A percentile compares a stretch with the other conserved stretches of the same genome.
These are phyloP conservation scores for Troides helena DNA, from an alignment of 2,888 invertebrate species.

Conservation along the genomic window DNA sequence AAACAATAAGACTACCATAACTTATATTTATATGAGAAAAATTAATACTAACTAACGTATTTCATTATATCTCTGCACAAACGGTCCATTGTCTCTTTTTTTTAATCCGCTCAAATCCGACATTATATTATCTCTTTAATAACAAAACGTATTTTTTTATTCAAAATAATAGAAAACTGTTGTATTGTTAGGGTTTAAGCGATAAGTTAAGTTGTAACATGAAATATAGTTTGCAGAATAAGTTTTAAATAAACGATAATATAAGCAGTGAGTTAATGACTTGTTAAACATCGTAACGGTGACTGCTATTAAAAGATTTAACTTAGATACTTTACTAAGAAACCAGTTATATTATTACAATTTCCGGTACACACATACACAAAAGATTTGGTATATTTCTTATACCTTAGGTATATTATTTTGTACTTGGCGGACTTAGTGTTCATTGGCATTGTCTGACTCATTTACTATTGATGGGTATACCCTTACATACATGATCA, in stretches of 20 bases:
- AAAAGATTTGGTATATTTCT: too few relatives aligned
- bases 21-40: conserved; percentile 21
- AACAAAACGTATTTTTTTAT: conserved; percentile 15
- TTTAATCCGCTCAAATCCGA: conserved; percentile 14
- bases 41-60: conserved; percentile 4
- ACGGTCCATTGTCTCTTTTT: conserved; percentile 25
- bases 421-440: too few relatives aligned
- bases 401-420: too few relatives aligned
- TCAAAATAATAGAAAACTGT: neutral
- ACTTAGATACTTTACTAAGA: neutral
- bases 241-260: neutral
- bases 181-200: neutral
- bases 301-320: neutral
- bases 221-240: neutral
- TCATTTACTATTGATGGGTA: too few relatives aligned
- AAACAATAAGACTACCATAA: neutral
- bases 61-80: conserved; percentile 7
- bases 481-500: too few relatives aligned
- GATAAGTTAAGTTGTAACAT: neutral
- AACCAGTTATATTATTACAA: neutral
- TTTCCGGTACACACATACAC: too few relatives aligned
- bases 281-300: neutral
- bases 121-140: conserved; percentile 12
- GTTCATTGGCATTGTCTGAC: too few relatives aligned
- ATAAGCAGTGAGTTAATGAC: neutral